A percentile compares a stretch with the other conserved stretches of the same genome.
Evolutionary conservation across 2,888 invertebrate genomes (phyloP).

Genomic region (Mimumesa dahlbomi): DNA sequence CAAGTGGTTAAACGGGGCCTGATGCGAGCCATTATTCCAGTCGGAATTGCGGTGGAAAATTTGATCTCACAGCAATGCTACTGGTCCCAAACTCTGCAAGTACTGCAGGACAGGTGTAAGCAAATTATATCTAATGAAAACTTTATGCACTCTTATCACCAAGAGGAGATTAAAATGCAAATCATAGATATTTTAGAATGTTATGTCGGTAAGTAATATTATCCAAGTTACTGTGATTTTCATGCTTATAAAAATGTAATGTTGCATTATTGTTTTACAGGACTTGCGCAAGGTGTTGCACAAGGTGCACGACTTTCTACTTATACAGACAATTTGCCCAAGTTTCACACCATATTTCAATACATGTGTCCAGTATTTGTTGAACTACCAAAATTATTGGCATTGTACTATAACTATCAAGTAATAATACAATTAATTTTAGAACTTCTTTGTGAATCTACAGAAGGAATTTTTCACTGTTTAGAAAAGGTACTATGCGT

Average conservation of each 20-base stretch:
- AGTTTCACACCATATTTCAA: no score
- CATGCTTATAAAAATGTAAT: conserved; percentile 23
- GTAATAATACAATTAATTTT: conserved; percentile 89
- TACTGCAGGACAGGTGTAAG: conserved; percentile 83
- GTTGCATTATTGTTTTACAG: no score
- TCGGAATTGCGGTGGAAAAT: conserved; percentile 82
- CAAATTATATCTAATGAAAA: conserved; percentile 81
- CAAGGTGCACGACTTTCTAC: conserved; percentile 83
- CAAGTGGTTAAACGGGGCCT: conserved; percentile 85
- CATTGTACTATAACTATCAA: conserved; percentile 89
- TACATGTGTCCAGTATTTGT: conserved; percentile 85
- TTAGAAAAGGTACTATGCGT: conserved; percentile 74
- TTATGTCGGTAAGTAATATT: conserved; percentile 82
- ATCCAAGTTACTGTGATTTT: no score
- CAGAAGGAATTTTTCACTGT: conserved; percentile 87
- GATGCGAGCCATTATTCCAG: conserved; percentile 87
- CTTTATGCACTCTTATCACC: conserved; percentile 82
- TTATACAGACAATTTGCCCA: conserved; percentile 80
- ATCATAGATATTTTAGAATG: conserved; percentile 89
- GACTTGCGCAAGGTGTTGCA: conserved; percentile 83
- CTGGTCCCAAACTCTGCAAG: conserved; percentile 74
- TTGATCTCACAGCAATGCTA: conserved; percentile 62
- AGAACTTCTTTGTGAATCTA: conserved; percentile 87
- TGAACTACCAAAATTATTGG: conserved; percentile 86
- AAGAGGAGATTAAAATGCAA: conserved; percentile 85